Conservation (phyloP, 1,140 invertebrate genomes). For the Andricus grossulariae region DNA sequence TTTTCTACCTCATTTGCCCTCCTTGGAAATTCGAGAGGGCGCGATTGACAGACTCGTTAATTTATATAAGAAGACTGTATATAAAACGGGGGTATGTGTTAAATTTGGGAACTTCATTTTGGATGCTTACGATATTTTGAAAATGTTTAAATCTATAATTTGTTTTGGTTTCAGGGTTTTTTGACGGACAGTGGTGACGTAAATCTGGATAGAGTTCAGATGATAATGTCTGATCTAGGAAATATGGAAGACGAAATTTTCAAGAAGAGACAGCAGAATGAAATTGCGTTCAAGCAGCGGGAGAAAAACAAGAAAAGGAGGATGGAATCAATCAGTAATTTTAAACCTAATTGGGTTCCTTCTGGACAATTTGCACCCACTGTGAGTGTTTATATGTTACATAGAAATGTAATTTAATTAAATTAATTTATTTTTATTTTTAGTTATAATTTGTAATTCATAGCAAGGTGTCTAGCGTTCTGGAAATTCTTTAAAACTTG, state of each 20-base stretch:
- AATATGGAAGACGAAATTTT: constrained; percentile 99
- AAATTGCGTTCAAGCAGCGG: constrained; percentile 86
- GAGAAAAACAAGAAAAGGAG: constrained; percentile 83
- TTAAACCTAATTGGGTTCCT: constrained; percentile 82
- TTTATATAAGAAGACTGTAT: constrained; percentile 96
- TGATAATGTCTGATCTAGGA: constrained; percentile 96
- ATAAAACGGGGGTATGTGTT: constrained; percentile 87
- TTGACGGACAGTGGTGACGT: constrained; percentile 96
- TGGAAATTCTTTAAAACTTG: no score
- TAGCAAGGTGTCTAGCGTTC: no score
- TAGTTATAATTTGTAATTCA: not conserved
- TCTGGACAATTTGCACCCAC: constrained; percentile 86
- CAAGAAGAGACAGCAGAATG: constrained; percentile 90
- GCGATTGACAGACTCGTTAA: constrained; percentile 96
- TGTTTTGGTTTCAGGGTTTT: constrained; percentile 83
- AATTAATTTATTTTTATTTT: no score
- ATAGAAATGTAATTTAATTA: no score
- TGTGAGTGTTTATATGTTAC: constrained; percentile 69
- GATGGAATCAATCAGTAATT: constrained; percentile 74
- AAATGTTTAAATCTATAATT: constrained; percentile 22
- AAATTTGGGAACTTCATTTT: constrained; percentile 35
- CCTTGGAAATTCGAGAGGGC: constrained; percentile 97
- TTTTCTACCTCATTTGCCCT: constrained; percentile 98
- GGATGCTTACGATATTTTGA: constrained; percentile 12
- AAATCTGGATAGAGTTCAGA: constrained; percentile 92